These are phyloP conservation scores for Polypterus senegalus DNA, from an alignment of 2,113 vertebrate genomes.

Conservation along the genomic window DNA sequence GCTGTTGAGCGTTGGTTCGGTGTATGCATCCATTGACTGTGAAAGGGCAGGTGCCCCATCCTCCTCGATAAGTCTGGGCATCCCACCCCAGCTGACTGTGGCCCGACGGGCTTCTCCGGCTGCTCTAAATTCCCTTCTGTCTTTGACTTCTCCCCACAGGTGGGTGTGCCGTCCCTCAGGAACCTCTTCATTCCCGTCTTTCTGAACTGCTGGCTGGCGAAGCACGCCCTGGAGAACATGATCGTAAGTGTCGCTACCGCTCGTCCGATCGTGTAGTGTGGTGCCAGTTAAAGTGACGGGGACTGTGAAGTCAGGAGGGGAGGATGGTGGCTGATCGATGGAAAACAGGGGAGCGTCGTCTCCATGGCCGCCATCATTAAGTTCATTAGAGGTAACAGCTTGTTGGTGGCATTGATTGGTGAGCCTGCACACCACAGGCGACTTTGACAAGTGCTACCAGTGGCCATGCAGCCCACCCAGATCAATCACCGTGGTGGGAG, in stretches of 20 bases:
- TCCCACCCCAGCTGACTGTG: no score
- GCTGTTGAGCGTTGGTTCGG: no score
- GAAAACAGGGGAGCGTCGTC: neutral
- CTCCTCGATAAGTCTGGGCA: no score
- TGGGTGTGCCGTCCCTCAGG: slow-evolving; percentile 55
- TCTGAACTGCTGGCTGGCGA: slow-evolving; percentile 71
- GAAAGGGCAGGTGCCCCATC: no score
- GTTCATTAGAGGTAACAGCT: no score
- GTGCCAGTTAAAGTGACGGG: no score
- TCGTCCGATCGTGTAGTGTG: neutral
- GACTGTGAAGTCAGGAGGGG: neutral
- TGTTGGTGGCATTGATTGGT: no score
- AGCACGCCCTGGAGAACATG: slow-evolving; percentile 70
- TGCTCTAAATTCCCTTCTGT: slow-evolving; percentile 8
- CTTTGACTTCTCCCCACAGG: slow-evolving; percentile 30
- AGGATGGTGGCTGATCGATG: neutral
- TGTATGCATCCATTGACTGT: neutral
- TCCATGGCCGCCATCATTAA: neutral
- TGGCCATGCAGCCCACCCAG: no score
- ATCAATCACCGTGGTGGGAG: no score
- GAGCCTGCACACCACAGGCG: no score
- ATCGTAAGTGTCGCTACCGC: slow-evolving; percentile 44
- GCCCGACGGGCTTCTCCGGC: no score
- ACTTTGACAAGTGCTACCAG: no score
- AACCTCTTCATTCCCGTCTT: slow-evolving; percentile 69